Evolutionary conservation across 2,113 vertebrate species (phyloP).

Genomic region (Dinomys branickii): DNA sequence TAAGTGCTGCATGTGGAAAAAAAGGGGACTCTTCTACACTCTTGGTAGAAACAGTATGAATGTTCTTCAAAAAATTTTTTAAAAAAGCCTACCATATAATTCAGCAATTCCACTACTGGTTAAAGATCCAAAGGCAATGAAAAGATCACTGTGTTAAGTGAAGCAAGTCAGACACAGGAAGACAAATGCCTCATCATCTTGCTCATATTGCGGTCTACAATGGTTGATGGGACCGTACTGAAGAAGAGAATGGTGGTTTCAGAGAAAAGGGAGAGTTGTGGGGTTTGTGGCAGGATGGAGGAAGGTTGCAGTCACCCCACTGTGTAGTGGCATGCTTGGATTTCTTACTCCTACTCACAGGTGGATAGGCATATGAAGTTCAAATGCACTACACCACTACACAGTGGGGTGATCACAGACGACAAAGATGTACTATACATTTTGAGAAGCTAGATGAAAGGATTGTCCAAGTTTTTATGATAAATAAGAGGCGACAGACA

Average conservation of each 20-base stretch:
- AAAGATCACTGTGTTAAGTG: not conserved
- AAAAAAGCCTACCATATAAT: not conserved
- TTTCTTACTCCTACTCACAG: not conserved
- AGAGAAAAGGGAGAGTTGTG: not conserved
- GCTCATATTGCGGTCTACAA: not conserved
- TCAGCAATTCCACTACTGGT: not conserved
- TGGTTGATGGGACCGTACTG: not conserved
- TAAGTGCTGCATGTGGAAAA: not conserved
- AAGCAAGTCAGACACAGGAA: not conserved
- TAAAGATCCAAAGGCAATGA: not conserved
- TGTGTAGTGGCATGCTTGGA: not conserved
- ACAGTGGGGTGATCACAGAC: not conserved
- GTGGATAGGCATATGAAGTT: not conserved
- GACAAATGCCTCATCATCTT: not conserved
- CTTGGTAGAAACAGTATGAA: not conserved
- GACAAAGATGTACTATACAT: not conserved
- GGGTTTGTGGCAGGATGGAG: not conserved
- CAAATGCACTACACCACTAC: not conserved
- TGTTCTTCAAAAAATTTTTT: not conserved
- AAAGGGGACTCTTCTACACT: not conserved
- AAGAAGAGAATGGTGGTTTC: not conserved
- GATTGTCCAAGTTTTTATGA: not conserved
- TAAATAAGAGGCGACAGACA: not conserved
- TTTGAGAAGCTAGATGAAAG: not conserved
- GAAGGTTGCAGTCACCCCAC: not conserved